Evolutionary conservation across 2,888 invertebrate genomes (phyloP), one percentile per base, ranked within the genome.

Genomic region (Limenitis arthemis): DNA sequence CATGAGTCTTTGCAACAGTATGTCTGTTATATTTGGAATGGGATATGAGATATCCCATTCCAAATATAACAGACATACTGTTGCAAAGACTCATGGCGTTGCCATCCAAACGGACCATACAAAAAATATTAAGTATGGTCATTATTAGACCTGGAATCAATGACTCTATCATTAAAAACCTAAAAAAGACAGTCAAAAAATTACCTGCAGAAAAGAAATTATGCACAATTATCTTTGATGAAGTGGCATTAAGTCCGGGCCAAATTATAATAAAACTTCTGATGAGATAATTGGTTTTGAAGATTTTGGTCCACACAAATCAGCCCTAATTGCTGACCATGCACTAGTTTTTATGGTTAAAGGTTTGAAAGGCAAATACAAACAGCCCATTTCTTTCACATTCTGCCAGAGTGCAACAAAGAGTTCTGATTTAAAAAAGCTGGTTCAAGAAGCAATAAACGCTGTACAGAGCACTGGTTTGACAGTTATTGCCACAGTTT

Each of bases 301-400:
- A 20, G 20, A 20, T 20, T 20, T 20, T 20, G 20, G 20, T 3
- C n/a, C n/a, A n/a, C n/a, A n/a, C n/a, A n/a, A n/a, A n/a, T n/a
- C n/a, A n/a, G n/a, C n/a, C 6, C 40, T 43, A 11, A 44, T 56
- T n/a, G 59, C 56, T 4, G 51, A 59, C 31, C 59, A 56, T 51
- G 59, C 59, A 1, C 30, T 56, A 5, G 56, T 54, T 1, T 51
- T 58, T 29, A 56, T 56, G 56, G 30, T 59, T 5, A 48, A 54
- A 43, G 38, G 56, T 1, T 34, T 59, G 5, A 44, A 43, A 39
- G 46, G 36, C n/a, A 59, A 59, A 42, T 51, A 29, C 28, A 59
- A 59, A 31, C 59, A 59, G 34, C 53, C 55, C 8, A 9, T 59
- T 8, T 47, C 32, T 7, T 59, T 44, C 9, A 54, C 55, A 34